Evolutionary conservation across 2,888 invertebrate species (phyloP), one percentile per base, ranked within the genome.

Genomic region (Temnothorax rugatulus): DNA sequence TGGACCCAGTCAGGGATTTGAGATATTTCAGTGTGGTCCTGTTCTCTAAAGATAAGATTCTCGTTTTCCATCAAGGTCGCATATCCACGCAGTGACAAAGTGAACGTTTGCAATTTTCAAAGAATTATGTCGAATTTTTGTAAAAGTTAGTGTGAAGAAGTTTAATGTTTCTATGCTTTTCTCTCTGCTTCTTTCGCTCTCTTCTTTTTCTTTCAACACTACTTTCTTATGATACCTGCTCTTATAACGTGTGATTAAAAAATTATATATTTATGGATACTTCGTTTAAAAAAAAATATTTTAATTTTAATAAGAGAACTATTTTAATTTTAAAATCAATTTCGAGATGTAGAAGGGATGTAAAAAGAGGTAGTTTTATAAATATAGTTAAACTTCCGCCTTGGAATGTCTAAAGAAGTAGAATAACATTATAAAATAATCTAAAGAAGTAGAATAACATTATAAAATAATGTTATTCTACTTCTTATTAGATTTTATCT

Each of bases 121-220:
- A 83, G 89, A 88, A 90, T 91, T 90, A 91, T 88, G 79, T 74
- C 59, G 79, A 86, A 89, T 90, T 88, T 88, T 57, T 87, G 88
- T 88, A 91, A 64, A 91, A 91, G 84, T 76, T 87, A 66, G 68
- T 71, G 75, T 82, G 18, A 64, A 63, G 25, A 57, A 79, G 57
- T 77, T 83, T 63, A 38, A 44, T 82, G 73, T 85, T 76, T 71
- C 66, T 71, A 34, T 41, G 11, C 1, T 64, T 44, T 25, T 25
- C 4, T 59, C 57, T 7, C 15, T 54, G 18, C 18, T 9, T 54
- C 2, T 54, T 11, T n/a, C 11, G 11, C 25, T 25, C 15, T 44
- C 4, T 57, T 57, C 25, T 8, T 13, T 64, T 7, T 41, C 8
- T 25, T 25, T 76, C 41, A 41, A 25, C 15, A 1, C 8, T 41